Conservation (phyloP, 2,797 vertebrate genomes). For the Pampus argenteus region DNA sequence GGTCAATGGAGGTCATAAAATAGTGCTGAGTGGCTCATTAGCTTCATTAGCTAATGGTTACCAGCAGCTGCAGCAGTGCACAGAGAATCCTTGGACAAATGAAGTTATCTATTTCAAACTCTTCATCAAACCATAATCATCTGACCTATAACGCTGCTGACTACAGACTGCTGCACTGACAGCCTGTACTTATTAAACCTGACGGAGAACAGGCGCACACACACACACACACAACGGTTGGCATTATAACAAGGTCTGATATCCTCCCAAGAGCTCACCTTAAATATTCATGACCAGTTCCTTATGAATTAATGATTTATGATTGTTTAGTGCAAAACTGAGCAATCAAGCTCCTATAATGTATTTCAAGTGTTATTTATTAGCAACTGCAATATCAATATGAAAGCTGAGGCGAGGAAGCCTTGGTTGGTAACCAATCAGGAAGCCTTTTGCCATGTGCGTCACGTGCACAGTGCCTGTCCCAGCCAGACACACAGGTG, state of each 20-base stretch:
- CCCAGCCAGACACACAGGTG: conserved; percentile 19
- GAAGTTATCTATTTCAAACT: conserved; percentile 58
- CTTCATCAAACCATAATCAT: conserved; percentile 64
- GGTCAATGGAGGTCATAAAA: conserved; percentile 60
- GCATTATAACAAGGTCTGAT: conserved; percentile 12
- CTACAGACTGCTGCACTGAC: conserved; percentile 31
- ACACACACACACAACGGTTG: not conserved
- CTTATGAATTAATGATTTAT: conserved; percentile 46
- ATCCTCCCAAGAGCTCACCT: conserved; percentile 5
- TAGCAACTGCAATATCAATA: conserved; percentile 7
- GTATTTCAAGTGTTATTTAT: conserved; percentile 32
- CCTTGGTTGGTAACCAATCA: conserved; percentile 29
- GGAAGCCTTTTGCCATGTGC: conserved; percentile 18
- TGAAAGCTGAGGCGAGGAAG: not conserved
- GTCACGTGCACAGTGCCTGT: conserved; percentile 36
- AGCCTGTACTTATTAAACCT: conserved; percentile 25
- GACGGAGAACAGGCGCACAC: not conserved
- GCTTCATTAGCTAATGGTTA: conserved; percentile 83
- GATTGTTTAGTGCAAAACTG: conserved; percentile 13
- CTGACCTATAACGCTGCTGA: conserved; percentile 43
- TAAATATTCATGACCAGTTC: conserved; percentile 42
- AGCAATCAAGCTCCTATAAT: conserved; percentile 48
- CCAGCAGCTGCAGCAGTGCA: conserved; percentile 44
- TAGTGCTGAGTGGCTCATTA: conserved; percentile 75
- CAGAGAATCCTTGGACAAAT: conserved; percentile 39